These are phyloP conservation scores for Polypterus senegalus DNA, from an alignment of 2,113 vertebrate genomes.

Conservation along the genomic window DNA sequence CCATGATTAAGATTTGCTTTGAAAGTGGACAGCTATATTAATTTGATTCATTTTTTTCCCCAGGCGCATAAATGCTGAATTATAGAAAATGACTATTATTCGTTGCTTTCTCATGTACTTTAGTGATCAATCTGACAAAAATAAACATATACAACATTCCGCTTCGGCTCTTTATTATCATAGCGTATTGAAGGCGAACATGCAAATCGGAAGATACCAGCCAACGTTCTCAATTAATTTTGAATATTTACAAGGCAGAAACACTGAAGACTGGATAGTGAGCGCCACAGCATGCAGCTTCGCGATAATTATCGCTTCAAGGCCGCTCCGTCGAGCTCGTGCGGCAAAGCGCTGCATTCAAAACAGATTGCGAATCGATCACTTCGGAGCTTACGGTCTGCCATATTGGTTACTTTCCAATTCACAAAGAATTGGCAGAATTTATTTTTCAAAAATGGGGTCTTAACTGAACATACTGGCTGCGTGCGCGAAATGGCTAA, in stretches of 20 bases:
- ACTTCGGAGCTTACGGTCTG: no score
- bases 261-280: not conserved
- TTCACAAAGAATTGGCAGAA: no score
- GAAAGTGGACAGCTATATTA: not conserved
- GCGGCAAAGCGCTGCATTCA: not conserved
- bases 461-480: no score
- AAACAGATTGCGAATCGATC: not conserved
- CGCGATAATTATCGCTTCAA: slow-evolving; percentile 1
- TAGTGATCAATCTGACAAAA: not conserved
- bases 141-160: not conserved
- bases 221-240: not conserved
- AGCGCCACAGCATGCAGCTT: slow-evolving; percentile 1
- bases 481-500: no score
- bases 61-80: slow-evolving; percentile 2
- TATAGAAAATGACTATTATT: not conserved
- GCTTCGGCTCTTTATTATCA: slow-evolving; percentile 3
- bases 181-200: not conserved
- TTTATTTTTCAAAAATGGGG: no score
- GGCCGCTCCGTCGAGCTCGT: not conserved
- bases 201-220: not conserved
- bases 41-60: not conserved
- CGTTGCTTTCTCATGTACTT: not conserved
- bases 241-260: not conserved
- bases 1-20: slow-evolving; percentile 3
- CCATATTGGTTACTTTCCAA: no score